phyloP scores from a whole-genome alignment of 2,888 invertebrate genomes.

The Parnassius glacialis region DNA sequence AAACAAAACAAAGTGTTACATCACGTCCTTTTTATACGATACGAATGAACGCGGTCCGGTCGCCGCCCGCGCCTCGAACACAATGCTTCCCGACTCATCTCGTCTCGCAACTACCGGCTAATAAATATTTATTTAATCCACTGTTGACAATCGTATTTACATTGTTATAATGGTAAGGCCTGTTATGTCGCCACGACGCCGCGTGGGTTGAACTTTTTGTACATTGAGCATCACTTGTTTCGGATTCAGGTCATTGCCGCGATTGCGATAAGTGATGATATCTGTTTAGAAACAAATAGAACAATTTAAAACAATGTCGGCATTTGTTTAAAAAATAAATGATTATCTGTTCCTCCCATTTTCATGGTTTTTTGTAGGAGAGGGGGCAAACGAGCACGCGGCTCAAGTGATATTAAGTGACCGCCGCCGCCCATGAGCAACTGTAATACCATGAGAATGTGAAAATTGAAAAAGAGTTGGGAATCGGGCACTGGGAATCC shows the following conservation, averaged over 20 bases:
- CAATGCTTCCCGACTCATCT: constrained; percentile 70
- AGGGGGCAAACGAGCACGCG: no score
- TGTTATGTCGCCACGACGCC: constrained; percentile 57
- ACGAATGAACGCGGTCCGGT: constrained; percentile 42
- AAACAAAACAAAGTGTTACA: constrained; percentile 41
- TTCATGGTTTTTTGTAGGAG: no score
- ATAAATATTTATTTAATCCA: constrained; percentile 78
- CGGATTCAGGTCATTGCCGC: constrained; percentile 63
- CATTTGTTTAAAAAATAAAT: constrained; percentile 7
- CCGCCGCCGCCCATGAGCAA: no score
- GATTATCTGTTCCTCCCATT: no score
- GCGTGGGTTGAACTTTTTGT: constrained; percentile 65
- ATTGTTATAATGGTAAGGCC: constrained; percentile 61
- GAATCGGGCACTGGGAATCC: no score
- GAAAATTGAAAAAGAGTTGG: no score
- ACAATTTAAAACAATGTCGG: constrained; percentile 20
- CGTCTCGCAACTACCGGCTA: constrained; percentile 51
- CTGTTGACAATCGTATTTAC: constrained; percentile 78
- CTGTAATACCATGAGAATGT: no score
- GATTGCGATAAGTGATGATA: constrained; percentile 34
- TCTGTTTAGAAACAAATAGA: constrained; percentile 26
- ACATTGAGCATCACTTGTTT: constrained; percentile 62
- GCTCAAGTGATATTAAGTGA: no score
- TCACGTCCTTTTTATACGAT: constrained; percentile 51
- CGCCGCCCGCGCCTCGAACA: constrained; percentile 53